These are phyloP conservation scores for Phalanger gymnotis DNA, from an alignment of 2,797 vertebrate genomes.

Conservation along the genomic window DNA sequence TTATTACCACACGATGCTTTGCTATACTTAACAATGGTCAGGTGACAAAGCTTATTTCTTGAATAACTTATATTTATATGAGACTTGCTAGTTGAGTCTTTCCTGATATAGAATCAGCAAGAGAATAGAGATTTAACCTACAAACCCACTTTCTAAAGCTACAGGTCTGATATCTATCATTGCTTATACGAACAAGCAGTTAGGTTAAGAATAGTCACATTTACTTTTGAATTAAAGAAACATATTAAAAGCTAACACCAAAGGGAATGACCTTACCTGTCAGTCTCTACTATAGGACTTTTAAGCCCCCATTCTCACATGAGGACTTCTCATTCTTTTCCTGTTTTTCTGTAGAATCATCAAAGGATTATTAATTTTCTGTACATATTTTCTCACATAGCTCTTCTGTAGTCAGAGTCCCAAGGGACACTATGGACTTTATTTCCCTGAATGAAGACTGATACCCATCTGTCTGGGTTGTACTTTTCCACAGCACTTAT, in stretches of 20 bases:
- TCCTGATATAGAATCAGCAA: background rate
- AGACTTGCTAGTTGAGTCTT: slow-evolving; percentile 16
- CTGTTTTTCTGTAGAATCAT: background rate
- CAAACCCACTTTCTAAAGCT: background rate
- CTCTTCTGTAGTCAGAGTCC: slow-evolving; percentile 25
- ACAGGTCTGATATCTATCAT: background rate
- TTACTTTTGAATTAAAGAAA: slow-evolving; percentile 23
- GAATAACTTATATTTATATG: background rate
- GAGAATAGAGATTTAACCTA: slow-evolving; percentile 20
- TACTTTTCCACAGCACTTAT: slow-evolving; percentile 30
- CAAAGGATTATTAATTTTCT: slow-evolving; percentile 4
- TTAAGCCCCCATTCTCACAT: background rate
- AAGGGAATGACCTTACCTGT: background rate
- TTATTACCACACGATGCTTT: background rate
- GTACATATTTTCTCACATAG: slow-evolving; percentile 23
- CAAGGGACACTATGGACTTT: background rate
- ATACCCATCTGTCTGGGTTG: background rate
- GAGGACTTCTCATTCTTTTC: slow-evolving; percentile 7
- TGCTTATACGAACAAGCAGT: background rate
- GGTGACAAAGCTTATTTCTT: background rate
- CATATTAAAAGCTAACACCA: background rate
- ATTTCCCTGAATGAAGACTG: background rate
- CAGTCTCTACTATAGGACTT: background rate
- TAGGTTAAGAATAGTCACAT: background rate
- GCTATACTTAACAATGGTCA: background rate